Evolutionary conservation across 2,113 vertebrate species (phyloP), one percentile per base, ranked within the genome.

Genomic region (Chlorocebus sabaeus): DNA sequence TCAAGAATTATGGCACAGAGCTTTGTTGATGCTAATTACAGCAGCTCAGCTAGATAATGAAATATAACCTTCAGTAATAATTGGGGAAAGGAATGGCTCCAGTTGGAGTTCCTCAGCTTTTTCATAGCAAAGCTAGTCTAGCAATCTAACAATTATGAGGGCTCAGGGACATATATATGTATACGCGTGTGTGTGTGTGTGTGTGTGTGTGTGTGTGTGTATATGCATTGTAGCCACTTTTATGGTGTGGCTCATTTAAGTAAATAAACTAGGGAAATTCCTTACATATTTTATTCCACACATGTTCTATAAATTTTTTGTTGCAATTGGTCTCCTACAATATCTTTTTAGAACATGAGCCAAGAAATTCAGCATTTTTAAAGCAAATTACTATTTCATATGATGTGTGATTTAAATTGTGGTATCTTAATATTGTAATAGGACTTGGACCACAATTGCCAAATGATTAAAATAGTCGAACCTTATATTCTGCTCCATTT

Each of bases 241-340:
- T 98, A 97, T 97, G 84, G 84, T 93, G 72, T 98, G 97, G 97
- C 87, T 98, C 38, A 93, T 98, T 98, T 97, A 98, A 98, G 97
- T 90, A 98, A 98, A 97, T 98, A 97, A 98, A 96, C 95, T 96
- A 76, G 96, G 96, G 73, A 94, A 97, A 98, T 98, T 97, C 94
- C 75, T 95, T 83, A 80, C n/a, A 96, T 98, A 97, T 94, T 98
- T 97, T 92, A 94, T 97, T 95, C 82, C 96, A 88, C 97, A 97
- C 97, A 81, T 89, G 78, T 92, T 98, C 97, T 98, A 95, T 98
- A 98, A 98, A 98, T 88, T 97, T 98, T 89, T 80, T 97, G 73
- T 68, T 95, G 52, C 38, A 97, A 48, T 86, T 22, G 6, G 81
- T 55, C 38, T 96, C 72, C 91, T 96, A 92, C n/a, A 95, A 97